A percentile compares a stretch with the other conserved stretches of the same genome.
These are phyloP conservation scores for Otus sunia DNA, from an alignment of 2,113 vertebrate genomes.

Conservation along the genomic window DNA sequence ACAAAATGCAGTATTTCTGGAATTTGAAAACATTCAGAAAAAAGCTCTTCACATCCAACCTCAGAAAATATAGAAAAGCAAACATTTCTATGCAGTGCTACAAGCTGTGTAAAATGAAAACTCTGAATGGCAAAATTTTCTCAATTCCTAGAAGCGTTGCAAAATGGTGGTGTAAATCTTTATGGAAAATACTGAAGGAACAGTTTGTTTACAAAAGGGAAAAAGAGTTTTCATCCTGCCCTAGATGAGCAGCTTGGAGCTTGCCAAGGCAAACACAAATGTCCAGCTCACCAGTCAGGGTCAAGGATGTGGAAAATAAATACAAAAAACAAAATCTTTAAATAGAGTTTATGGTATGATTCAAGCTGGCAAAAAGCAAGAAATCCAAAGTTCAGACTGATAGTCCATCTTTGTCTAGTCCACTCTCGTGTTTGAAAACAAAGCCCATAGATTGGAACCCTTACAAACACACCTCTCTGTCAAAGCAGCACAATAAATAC, in stretches of 20 bases:
- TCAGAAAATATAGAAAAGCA: not conserved
- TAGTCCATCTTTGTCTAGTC: not conserved
- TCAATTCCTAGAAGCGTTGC: constrained; percentile 47
- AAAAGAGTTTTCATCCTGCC: constrained; percentile 49
- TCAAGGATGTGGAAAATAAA: constrained; percentile 60
- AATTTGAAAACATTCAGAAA: not conserved
- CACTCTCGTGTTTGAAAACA: not conserved
- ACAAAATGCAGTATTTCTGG: not conserved
- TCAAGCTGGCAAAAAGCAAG: not conserved
- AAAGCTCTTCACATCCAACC: not conserved
- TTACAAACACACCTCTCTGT: not conserved
- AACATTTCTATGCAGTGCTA: not conserved
- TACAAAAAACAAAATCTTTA: constrained; percentile 33
- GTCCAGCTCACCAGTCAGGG: constrained; percentile 48
- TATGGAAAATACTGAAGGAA: constrained; percentile 33
- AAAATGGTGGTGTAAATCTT: constrained; percentile 54
- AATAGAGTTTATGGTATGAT: constrained; percentile 52
- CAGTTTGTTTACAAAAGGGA: constrained; percentile 54
- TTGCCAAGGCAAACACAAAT: constrained; percentile 64
- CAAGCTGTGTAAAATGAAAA: not conserved
- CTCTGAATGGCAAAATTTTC: not conserved
- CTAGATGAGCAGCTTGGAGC: constrained; percentile 14
- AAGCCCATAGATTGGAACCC: not conserved
- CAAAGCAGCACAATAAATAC: not conserved
- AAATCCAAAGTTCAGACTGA: not conserved